Base-by-base conservation (phyloP, 2,888 invertebrate species). In the Conchocele bisecta region DNA sequence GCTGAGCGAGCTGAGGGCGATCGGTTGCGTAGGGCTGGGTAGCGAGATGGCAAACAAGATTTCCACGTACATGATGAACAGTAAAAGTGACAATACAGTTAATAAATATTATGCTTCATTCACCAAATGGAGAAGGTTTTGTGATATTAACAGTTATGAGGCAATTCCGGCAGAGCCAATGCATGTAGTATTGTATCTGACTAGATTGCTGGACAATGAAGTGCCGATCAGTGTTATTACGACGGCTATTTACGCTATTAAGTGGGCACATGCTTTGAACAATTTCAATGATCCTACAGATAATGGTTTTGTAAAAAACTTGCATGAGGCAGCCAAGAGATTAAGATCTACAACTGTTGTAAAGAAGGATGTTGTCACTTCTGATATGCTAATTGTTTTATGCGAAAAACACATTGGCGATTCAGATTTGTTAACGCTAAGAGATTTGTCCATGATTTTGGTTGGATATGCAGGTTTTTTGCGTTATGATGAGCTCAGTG, bases 391-490 rank as follows among this genome's bases (percentile, higher is more conserved):
- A 28, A 61, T 46, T 20, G 50, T 59, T 1, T n/a, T 67, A 1
- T 75, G 68, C 24, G 11, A 46, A 11, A 64, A 24, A 29, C 44
- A 60, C 41, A 9, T 15, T 26, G 35, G 51, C 17, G n/a, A n/a
- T 39, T 13, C n/a, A 13, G 57, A 72, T 51, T 6, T 72, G n/a
- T 20, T 48, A 29, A 35, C 67, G 4, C 15, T 73, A 6, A 56
- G 73, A 28, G 70, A 70, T 56, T 35, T 77, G 17, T 58, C 56
- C 20, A 63, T 70, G 63, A 67, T 73, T 39, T 41, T 73, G 22
- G 20, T 77, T 53, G 54, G 50, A 22, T 68, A 31, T 60, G 35
- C 68, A 0, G 68, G 48, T 5, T 58, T 68, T 58, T 54, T 66
- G 42, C 35, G 65, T 33, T 65, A 33, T 24, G 57, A 50, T 22